Conservation (phyloP, 2,797 vertebrate genomes). For the Falco rusticolus region DNA sequence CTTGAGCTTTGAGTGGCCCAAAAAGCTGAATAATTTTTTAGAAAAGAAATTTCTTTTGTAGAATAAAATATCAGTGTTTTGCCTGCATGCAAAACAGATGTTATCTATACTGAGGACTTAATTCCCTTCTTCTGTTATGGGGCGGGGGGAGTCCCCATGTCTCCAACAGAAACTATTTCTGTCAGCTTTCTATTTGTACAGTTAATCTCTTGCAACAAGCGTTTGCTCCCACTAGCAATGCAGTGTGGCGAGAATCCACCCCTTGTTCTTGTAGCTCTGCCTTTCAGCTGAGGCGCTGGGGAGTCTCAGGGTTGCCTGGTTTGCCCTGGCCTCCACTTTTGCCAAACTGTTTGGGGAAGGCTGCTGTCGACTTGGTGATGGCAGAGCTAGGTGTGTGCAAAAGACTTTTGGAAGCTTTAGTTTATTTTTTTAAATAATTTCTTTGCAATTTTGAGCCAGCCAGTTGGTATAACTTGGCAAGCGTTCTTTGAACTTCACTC, state of each 20-base stretch:
- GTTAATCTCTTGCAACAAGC: neutral
- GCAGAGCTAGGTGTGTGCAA: neutral
- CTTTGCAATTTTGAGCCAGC: neutral
- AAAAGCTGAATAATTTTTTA: neutral
- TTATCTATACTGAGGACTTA: neutral
- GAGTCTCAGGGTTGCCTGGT: neutral
- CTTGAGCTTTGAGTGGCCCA: neutral
- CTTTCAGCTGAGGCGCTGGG: neutral
- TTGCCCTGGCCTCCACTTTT: neutral
- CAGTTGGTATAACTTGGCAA: neutral
- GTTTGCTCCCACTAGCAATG: neutral
- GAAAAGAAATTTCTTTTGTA: neutral
- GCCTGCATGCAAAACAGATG: neutral
- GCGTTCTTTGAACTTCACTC: neutral
- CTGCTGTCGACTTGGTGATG: fast-evolving
- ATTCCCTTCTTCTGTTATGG: neutral
- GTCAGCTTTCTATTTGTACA: neutral
- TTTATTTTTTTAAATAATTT: neutral
- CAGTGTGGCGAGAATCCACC: neutral
- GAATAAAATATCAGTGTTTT: neutral
- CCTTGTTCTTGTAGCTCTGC: neutral
- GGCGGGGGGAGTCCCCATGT: fast-evolving
- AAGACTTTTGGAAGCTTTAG: neutral
- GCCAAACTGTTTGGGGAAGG: neutral
- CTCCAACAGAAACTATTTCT: neutral